A percentile compares a stretch with the other conserved stretches of the same genome.
These are phyloP conservation scores for Lasioglossum zephyrum DNA, from an alignment of 2,888 invertebrate genomes.

Conservation along the genomic window DNA sequence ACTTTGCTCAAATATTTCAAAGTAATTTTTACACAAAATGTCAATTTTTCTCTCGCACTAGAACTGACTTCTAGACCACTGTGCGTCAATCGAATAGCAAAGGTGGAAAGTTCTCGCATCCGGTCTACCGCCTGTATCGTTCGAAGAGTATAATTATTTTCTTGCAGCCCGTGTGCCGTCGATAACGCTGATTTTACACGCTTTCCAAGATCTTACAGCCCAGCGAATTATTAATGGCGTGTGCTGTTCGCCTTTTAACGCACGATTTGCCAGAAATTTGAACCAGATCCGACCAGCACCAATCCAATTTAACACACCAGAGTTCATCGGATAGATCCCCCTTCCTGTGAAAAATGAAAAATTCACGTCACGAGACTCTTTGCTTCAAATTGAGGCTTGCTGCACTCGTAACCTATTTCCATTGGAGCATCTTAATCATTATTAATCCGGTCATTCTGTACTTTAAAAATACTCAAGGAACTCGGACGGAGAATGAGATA, in stretches of 20 bases:
- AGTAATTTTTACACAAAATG: too few species aligned
- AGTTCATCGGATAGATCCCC: neutral
- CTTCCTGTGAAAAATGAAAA: neutral
- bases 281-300: neutral
- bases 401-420: neutral
- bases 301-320: neutral
- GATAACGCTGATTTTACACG: neutral
- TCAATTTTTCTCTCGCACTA: too few species aligned
- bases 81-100: slow-evolving; percentile 33
- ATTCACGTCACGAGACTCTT: neutral
- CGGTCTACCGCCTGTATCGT: slow-evolving; percentile 12
- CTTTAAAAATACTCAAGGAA: neutral
- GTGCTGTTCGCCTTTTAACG: neutral
- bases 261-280: slow-evolving; percentile 6
- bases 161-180: neutral
- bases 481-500: too few species aligned
- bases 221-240: slow-evolving; percentile 22
- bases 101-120: slow-evolving; percentile 36
- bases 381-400: neutral
- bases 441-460: neutral
- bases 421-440: neutral
- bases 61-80: too few species aligned
- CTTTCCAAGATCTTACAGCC: neutral
- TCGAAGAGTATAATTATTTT: slow-evolving; percentile 37
- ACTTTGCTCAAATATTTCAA: too few species aligned